Conservation (phyloP, 2,888 invertebrate species). For the Alloscopus bannaensis region DNA sequence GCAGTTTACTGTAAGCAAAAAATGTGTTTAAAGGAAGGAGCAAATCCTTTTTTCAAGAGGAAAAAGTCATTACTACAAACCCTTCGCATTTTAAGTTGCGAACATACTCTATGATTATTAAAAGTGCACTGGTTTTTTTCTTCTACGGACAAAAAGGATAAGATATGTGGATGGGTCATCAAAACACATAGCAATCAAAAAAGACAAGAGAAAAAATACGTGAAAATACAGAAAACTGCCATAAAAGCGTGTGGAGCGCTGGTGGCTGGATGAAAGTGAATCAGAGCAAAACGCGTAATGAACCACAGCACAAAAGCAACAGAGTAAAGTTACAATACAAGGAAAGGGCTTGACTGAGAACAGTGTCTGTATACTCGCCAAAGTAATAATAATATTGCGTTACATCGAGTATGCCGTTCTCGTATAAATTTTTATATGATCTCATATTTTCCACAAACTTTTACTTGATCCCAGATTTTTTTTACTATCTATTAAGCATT, state of each 20-base stretch:
- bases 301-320: conserved; percentile 18
- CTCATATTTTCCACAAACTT: not conserved
- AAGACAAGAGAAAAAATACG: too few species aligned
- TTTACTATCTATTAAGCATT: conserved; percentile 7
- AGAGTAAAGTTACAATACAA: conserved; percentile 52
- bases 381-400: conserved; percentile 50
- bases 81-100: conserved; percentile 10
- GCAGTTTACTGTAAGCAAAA: not conserved
- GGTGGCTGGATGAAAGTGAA: conserved; percentile 27
- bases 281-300: conserved; percentile 43
- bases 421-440: not conserved
- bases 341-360: conserved; percentile 50
- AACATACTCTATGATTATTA: conserved; percentile 45
- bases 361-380: conserved; percentile 34
- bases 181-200: conserved; percentile 31
- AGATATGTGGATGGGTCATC: conserved; percentile 38
- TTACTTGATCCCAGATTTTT: not conserved
- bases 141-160: not conserved
- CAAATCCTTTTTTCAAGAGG: not conserved
- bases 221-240: conserved; percentile 22
- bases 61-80: not conserved
- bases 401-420: conserved; percentile 53
- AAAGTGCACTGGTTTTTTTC: conserved; percentile 52
- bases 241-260: not conserved
- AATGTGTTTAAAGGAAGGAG: conserved; percentile 15